Conservation (phyloP, 1,140 invertebrate genomes). For the Panagrolaimus sp. region DNA sequence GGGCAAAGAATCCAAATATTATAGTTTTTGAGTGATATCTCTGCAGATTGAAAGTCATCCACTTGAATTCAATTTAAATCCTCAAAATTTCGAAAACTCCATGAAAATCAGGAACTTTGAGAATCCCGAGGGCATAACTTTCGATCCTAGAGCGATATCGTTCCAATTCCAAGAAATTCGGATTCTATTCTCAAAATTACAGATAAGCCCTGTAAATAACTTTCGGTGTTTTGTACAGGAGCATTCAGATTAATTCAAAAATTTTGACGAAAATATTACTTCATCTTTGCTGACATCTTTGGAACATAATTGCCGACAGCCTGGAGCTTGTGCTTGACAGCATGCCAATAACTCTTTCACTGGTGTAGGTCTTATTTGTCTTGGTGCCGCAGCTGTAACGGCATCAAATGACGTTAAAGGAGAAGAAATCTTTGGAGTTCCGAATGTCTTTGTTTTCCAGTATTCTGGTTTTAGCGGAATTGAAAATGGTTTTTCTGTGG, state of each 20-base stretch:
- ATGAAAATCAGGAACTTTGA: no score
- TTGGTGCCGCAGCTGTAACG: neutral
- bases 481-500: neutral
- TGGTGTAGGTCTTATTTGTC: neutral
- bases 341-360: conserved; percentile 18
- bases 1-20: no score
- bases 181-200: neutral
- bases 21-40: no score
- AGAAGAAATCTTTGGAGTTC: no score
- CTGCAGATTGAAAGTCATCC: no score
- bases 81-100: neutral
- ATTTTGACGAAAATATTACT: neutral
- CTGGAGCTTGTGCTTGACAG: conserved; percentile 28
- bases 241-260: neutral
- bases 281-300: conserved; percentile 28
- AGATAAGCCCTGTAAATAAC: neutral
- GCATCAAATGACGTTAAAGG: neutral
- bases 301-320: conserved; percentile 25
- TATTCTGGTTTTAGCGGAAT: neutral
- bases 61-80: neutral
- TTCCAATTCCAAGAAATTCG: neutral
- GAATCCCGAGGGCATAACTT: no score
- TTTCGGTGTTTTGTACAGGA: neutral
- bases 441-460: neutral
- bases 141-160: neutral